Base-by-base conservation (phyloP, 2,113 vertebrate species). In the Pseudolaguvia tuberculata region DNA sequence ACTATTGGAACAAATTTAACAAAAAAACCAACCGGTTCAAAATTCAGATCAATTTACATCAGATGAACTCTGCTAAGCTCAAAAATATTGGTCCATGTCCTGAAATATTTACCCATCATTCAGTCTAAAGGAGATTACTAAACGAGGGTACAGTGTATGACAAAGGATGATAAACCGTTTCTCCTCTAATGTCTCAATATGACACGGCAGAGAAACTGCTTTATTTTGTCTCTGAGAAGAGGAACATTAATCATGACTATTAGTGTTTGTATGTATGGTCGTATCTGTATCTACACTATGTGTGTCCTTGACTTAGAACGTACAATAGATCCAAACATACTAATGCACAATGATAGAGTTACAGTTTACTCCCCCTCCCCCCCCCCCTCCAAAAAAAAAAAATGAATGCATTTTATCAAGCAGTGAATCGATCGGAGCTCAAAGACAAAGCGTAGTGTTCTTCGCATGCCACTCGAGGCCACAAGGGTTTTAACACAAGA, bases 191-290 rank as follows among this genome's bases (percentile, higher is more conserved):
- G 73, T 72, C 59, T 78, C 50, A 45, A 70, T 74, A 70, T 63
- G 67, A 81, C 79, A 78, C 71, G 45, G 71, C 72, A 48, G 75
- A 80, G 75, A 78, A 80, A 78, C 79, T 42, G 72, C 51, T 66
- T 81, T 78, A 81, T 78, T 78, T 81, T 81, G 70, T 69, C 58
- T 75, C 75, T 3, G 58, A 71, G 79, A 75, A 59, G 61, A 76
- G 72, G 66, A 70, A 78, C 79, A 81, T 81, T 78, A 81, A 81
- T 81, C 79, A 81, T 81, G 70, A 48, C 73, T 71, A 81, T 81
- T 79, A 81, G 73, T 75, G 69, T 63, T 62, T 72, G 35, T 48
- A 39, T 72, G 77, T 78, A 39, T 29, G 9, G 10, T 50, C 50
- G 79, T 62, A 57, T 29, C 9, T 18, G 17, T 70, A 23, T 21